Evolutionary conservation across 1,140 invertebrate genomes (phyloP).

Genomic region (Stratiolaelaps scimitus): DNA sequence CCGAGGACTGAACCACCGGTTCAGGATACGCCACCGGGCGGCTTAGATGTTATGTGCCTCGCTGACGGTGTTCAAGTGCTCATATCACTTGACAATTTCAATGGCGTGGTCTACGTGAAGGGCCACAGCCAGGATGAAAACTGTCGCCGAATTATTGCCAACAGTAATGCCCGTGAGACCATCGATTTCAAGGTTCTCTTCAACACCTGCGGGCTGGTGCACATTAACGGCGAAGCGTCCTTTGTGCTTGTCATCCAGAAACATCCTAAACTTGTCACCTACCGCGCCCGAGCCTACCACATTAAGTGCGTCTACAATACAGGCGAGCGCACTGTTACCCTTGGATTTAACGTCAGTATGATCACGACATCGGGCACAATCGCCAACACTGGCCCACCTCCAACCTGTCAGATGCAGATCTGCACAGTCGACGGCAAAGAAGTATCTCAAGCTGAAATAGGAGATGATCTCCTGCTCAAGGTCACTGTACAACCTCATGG

Average conservation of each 20-base stretch:
- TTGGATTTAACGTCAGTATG: constrained; percentile 86
- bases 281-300: constrained; percentile 83
- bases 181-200: constrained; percentile 82
- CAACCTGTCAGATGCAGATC: constrained; percentile 80
- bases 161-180: constrained; percentile 51
- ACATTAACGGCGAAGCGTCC: constrained; percentile 76
- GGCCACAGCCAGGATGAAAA: constrained; percentile 82
- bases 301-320: constrained; percentile 88
- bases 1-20: constrained; percentile 65
- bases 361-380: constrained; percentile 85
- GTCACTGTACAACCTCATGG: constrained; percentile 81
- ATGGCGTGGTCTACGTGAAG: constrained; percentile 83
- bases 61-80: constrained; percentile 80
- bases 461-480: constrained; percentile 75
- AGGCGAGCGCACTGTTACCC: constrained; percentile 77
- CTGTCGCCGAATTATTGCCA: constrained; percentile 63
- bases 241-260: constrained; percentile 87
- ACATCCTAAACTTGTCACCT: constrained; percentile 86
- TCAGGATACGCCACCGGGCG: constrained; percentile 54
- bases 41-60: constrained; percentile 57
- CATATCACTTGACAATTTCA: constrained; percentile 66
- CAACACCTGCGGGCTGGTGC: constrained; percentile 75
- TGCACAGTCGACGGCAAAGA: constrained; percentile 70
- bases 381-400: constrained; percentile 83
- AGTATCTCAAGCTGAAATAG: constrained; percentile 78